phyloP scores from a whole-genome alignment of 2,888 invertebrate species.

The Tuta absoluta region DNA sequence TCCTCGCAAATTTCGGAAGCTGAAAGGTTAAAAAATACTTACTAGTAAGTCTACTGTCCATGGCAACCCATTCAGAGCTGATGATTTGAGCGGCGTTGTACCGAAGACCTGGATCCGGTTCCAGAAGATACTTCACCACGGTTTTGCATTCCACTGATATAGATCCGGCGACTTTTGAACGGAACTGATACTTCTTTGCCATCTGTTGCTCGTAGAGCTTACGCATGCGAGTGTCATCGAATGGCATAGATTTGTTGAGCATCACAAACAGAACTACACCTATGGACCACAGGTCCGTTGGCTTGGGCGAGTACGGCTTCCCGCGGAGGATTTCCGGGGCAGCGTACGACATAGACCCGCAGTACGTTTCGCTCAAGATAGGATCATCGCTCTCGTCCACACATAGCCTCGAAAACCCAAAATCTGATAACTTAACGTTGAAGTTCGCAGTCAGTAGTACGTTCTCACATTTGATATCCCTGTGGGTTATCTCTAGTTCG shows the following conservation, averaged over 20 bases:
- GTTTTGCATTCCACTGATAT: slow-evolving; percentile 83
- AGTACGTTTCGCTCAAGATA: slow-evolving; percentile 88
- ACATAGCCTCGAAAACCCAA: slow-evolving; percentile 86
- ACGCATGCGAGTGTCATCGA: slow-evolving; percentile 88
- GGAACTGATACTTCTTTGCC: slow-evolving; percentile 83
- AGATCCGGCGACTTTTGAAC: slow-evolving; percentile 81
- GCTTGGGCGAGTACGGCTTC: slow-evolving; percentile 86
- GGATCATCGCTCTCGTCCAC: slow-evolving; percentile 62
- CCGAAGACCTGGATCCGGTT: slow-evolving; percentile 84
- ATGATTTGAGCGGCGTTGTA: slow-evolving; percentile 81
- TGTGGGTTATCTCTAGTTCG: slow-evolving; percentile 86
- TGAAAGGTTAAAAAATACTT: slow-evolving; percentile 39
- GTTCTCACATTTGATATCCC: slow-evolving; percentile 93
- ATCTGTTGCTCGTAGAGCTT: slow-evolving; percentile 84
- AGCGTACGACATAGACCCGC: slow-evolving; percentile 93
- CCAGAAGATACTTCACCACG: slow-evolving; percentile 83
- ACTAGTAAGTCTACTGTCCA: slow-evolving; percentile 84
- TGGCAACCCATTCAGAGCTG: slow-evolving; percentile 84
- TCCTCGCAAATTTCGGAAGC: not conserved
- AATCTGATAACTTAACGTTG: slow-evolving; percentile 90
- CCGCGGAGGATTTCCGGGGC: slow-evolving; percentile 92
- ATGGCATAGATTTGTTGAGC: slow-evolving; percentile 92
- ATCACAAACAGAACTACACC: slow-evolving; percentile 91
- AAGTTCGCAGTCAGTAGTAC: slow-evolving; percentile 86
- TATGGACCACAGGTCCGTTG: slow-evolving; percentile 90